Evolutionary conservation across 2,113 vertebrate species (phyloP).

Genomic region (Apodemus sylvaticus): DNA sequence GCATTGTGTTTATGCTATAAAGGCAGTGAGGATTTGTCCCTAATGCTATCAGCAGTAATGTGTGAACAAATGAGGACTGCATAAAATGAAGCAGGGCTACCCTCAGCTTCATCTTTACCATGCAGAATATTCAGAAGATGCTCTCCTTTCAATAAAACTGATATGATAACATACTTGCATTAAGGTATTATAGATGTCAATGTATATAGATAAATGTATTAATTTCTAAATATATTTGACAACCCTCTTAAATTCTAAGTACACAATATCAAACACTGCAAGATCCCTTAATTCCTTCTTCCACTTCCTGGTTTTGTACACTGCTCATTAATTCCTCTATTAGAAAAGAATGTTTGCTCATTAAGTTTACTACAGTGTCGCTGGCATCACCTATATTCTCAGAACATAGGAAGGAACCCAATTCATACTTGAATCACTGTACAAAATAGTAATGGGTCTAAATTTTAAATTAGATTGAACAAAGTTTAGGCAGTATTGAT

Average conservation of each 20-base stretch:
- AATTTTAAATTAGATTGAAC: not conserved
- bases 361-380: not conserved
- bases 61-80: not conserved
- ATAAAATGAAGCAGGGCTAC: not conserved
- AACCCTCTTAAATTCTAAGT: not conserved
- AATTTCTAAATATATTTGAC: not conserved
- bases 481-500: not conserved
- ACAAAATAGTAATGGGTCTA: not conserved
- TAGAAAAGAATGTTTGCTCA: not conserved
- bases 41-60: not conserved
- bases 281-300: not conserved
- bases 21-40: not conserved
- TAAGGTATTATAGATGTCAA: not conserved
- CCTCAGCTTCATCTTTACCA: not conserved
- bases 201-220: not conserved
- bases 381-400: not conserved
- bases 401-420: not conserved
- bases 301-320: not conserved
- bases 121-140: not conserved
- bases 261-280: not conserved
- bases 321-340: not conserved
- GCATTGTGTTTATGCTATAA: not conserved
- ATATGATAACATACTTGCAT: not conserved
- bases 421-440: not conserved
- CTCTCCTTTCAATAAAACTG: not conserved